Evolutionary conservation across 2,797 vertebrate species (phyloP).

Genomic region (Anableps anableps): DNA sequence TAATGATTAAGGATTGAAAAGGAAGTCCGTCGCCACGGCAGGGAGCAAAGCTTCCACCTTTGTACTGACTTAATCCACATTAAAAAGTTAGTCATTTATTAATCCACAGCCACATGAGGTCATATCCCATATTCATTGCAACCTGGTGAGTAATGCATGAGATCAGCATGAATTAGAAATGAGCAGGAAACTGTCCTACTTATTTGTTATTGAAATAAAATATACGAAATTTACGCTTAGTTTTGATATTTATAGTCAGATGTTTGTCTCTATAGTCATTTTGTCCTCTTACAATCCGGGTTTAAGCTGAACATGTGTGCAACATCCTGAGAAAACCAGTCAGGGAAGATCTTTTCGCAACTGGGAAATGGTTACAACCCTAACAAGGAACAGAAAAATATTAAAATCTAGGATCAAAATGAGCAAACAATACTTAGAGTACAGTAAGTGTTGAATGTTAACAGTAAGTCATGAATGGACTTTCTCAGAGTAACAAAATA

Average conservation of each 20-base stretch:
- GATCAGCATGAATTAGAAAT: slow-evolving; percentile 3
- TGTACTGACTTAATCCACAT: background rate
- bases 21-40: background rate
- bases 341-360: too few species aligned
- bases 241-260: background rate
- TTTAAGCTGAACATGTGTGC: background rate
- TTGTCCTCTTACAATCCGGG: background rate
- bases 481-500: background rate
- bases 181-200: background rate
- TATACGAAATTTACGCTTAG: background rate
- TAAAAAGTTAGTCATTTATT: slow-evolving; percentile 26
- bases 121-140: slow-evolving; percentile 24
- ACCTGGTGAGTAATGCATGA: slow-evolving; percentile 28
- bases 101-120: slow-evolving; percentile 5
- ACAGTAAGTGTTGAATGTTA: background rate
- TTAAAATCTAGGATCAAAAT: too few species aligned
- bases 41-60: slow-evolving; percentile 11
- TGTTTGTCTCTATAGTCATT: background rate
- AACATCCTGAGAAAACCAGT: background rate
- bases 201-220: background rate
- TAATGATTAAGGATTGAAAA: slow-evolving; percentile 27
- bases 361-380: too few species aligned
- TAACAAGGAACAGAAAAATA: too few species aligned
- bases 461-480: fast-evolving
- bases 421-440: background rate